phyloP scores from a whole-genome alignment of 2,113 vertebrate genomes.

The Gymnarchus niloticus region DNA sequence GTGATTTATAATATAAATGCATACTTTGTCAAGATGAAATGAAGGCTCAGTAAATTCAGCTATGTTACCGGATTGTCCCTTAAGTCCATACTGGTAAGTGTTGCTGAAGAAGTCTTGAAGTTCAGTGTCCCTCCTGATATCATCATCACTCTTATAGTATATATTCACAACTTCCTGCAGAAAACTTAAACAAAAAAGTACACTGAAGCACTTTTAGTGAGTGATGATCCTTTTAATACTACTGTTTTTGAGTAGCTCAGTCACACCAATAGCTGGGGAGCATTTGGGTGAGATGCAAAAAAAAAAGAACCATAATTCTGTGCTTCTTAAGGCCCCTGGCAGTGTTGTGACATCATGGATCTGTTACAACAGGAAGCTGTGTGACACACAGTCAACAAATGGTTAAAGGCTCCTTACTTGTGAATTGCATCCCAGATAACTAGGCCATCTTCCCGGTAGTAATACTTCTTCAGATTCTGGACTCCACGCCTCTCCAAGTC shows the following conservation, averaged over 20 bases:
- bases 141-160: not conserved
- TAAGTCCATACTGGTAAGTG: constrained; percentile 29
- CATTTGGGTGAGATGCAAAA: not conserved
- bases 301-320: not conserved
- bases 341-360: not conserved
- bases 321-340: not conserved
- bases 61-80: not conserved
- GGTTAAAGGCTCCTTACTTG: not conserved
- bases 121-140: not conserved
- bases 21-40: not conserved
- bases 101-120: constrained; percentile 28
- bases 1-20: not conserved
- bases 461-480: not conserved
- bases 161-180: not conserved
- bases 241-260: no score
- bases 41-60: not conserved
- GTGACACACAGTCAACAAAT: not conserved
- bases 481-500: not conserved
- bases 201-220: not conserved
- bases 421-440: not conserved
- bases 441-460: constrained; percentile 16
- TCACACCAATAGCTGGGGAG: not conserved
- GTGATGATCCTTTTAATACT: not conserved
- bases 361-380: no score
- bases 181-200: constrained; percentile 20